Evolutionary conservation across 2,113 vertebrate genomes (phyloP).

Genomic region (Aegypius monachus): DNA sequence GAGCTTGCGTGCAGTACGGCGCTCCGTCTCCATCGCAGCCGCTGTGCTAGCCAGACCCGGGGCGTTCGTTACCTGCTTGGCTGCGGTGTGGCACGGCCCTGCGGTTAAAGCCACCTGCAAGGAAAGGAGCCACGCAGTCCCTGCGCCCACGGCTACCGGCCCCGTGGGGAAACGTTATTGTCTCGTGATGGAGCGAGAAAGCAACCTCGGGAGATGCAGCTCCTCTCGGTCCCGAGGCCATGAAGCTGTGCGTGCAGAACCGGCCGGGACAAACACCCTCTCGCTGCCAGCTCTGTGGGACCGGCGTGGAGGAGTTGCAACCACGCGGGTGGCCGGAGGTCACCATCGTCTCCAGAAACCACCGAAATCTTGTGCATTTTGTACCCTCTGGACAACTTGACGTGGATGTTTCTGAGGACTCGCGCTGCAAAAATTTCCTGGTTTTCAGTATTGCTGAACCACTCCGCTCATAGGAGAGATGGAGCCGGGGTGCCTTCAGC

Average conservation of each 20-base stretch:
- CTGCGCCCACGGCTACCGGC: rapidly evolving
- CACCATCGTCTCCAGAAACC: background rate
- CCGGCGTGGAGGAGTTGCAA: background rate
- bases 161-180: rapidly evolving
- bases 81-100: rapidly evolving
- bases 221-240: background rate
- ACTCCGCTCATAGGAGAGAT: background rate
- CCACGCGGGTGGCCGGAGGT: rapidly evolving
- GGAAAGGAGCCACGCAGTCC: background rate
- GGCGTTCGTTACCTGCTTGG: background rate
- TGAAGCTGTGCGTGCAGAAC: background rate
- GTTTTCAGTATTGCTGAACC: background rate
- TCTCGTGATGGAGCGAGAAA: background rate
- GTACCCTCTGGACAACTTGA: background rate
- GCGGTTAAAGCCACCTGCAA: background rate
- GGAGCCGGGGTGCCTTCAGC: background rate
- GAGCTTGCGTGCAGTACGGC: background rate
- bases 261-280: rapidly evolving
- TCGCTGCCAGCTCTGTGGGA: background rate
- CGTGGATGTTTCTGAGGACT: background rate
- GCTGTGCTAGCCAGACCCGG: background rate
- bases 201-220: background rate
- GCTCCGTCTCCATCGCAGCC: background rate
- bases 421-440: background rate
- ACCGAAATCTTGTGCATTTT: background rate